Evolutionary conservation across 2,888 invertebrate genomes (phyloP), one percentile per base, ranked within the genome.

Genomic region (Drosophila subquinaria): DNA sequence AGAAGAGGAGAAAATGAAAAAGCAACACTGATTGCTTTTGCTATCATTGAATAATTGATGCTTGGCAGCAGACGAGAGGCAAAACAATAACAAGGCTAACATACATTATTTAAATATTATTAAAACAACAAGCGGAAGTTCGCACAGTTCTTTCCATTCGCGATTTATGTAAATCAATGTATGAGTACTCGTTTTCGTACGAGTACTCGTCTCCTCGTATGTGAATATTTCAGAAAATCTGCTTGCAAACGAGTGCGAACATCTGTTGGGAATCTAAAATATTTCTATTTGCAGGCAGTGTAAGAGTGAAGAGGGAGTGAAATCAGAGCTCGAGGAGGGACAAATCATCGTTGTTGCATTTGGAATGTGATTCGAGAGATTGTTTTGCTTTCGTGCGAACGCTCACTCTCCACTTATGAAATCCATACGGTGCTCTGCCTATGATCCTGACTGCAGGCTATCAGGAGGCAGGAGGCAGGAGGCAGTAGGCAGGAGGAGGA

Each of bases 121-220:
- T 35, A 56, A 36, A 55, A 69, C 57, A 65, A 61, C 51, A 66
- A 59, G 9, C 27, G 6, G 33, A 57, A 17, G n/a, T 35, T 27
- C 17, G 8, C 62, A 11, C 42, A 60, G 8, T 45, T 27, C 51
- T 45, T 53, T 38, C 42, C 43, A 52, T 61, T 15, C 50, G 70
- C 66, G 75, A 53, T 69, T 89, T 89, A 89, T 87, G 90, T 74
- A 87, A 87, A 87, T 86, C 85, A 80, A 74, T 76, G 74, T 53
- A 42, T 33, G 67, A 73, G 33, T 23, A 23, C 33, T 11, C 27
- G 43, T 35, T 15, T 23, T 4, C n/a, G 45, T 36, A 23, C 35
- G 9, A 20, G 45, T 23, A 36, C 51, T 20, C 20, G 15, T 13
- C 17, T 35, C 13, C 11, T 20, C 43, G 45, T 36, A 57, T 47